phyloP scores from a whole-genome alignment of 2,888 invertebrate species.

The Oscheius myriophilus region DNA sequence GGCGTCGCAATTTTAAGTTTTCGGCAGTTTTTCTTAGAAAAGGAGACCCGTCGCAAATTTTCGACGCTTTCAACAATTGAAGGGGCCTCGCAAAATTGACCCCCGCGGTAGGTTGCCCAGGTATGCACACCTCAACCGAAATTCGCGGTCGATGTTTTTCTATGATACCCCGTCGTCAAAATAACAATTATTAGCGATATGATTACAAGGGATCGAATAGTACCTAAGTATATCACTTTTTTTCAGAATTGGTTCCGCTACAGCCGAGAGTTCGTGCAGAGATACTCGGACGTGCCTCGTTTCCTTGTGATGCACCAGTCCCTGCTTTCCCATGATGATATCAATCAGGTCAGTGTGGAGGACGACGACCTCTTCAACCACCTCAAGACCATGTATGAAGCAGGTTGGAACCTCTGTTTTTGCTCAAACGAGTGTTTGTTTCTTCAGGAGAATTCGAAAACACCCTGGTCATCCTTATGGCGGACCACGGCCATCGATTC shows the following conservation, averaged over 20 bases:
- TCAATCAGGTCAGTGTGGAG: conserved; percentile 79
- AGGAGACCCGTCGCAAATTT: too few relatives aligned
- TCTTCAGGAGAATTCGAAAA: conserved; percentile 78
- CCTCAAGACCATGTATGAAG: conserved; percentile 48
- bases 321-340: conserved; percentile 87
- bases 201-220: too few relatives aligned
- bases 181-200: too few relatives aligned
- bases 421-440: neutral
- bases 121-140: too few relatives aligned
- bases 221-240: too few relatives aligned
- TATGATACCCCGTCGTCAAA: too few relatives aligned
- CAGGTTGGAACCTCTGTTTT: conserved; percentile 23
- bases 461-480: conserved; percentile 87
- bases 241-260: conserved; percentile 66
- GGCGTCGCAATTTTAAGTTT: too few relatives aligned
- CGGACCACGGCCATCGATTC: conserved; percentile 91
- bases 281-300: conserved; percentile 79
- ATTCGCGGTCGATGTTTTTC: too few relatives aligned
- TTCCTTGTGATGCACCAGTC: conserved; percentile 84
- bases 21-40: too few relatives aligned
- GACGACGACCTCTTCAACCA: conserved; percentile 60
- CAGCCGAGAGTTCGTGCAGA: conserved; percentile 75
- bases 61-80: too few relatives aligned
- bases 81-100: too few relatives aligned
- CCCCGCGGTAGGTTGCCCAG: too few relatives aligned